Conservation (phyloP, 2,797 vertebrate species). For the Borostomias antarcticus region DNA sequence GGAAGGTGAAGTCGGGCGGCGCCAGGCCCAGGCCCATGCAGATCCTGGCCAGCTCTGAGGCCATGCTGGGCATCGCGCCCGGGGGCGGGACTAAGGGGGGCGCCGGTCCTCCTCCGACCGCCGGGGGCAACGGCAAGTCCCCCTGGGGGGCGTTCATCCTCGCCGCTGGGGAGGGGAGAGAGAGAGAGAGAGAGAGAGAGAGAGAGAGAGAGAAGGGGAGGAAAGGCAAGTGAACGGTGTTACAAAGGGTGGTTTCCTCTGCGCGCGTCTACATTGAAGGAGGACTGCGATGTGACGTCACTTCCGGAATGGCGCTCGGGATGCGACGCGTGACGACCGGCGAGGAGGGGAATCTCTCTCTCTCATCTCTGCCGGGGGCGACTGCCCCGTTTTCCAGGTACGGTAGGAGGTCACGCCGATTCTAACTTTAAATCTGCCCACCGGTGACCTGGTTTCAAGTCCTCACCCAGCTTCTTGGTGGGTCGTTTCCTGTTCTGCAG, state of each 20-base stretch:
- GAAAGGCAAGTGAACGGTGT: neutral
- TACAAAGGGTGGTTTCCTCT: too few species aligned
- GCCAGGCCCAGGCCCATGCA: constrained; percentile 88
- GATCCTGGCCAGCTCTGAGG: constrained; percentile 84
- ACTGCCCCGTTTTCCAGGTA: too few species aligned
- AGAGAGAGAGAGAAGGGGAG: neutral
- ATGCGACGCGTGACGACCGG: too few species aligned
- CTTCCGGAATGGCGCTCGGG: too few species aligned
- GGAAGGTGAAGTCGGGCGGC: constrained; percentile 89
- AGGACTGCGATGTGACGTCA: too few species aligned
- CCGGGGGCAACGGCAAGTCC: constrained; percentile 34
- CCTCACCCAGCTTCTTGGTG: constrained; percentile 88
- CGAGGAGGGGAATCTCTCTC: too few species aligned
- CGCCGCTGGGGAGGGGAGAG: constrained; percentile 71
- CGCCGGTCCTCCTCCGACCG: neutral
- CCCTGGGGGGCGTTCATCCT: constrained; percentile 77
- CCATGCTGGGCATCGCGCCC: constrained; percentile 74
- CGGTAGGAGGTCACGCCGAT: too few species aligned
- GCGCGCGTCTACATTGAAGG: too few species aligned
- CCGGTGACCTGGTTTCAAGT: too few species aligned
- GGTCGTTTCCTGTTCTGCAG: constrained; percentile 79
- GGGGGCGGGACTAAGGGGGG: constrained; percentile 27
- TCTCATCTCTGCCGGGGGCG: too few species aligned
- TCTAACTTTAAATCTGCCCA: too few species aligned
- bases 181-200: neutral